Conservation (phyloP, 1,140 invertebrate species). For the Physella acuta region DNA sequence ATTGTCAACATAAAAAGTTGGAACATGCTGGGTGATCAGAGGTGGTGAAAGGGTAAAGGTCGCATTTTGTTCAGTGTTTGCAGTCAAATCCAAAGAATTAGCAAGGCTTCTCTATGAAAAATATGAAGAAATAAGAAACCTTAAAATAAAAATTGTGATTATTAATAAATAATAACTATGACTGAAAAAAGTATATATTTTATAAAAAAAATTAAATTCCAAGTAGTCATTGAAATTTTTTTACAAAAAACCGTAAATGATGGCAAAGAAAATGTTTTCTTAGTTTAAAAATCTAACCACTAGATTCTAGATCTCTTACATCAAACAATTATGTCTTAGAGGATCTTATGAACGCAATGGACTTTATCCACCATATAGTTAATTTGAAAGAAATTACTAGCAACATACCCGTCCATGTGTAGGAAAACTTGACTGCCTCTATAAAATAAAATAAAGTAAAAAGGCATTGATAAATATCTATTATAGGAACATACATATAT, state of each 20-base stretch:
- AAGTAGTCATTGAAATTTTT: background rate
- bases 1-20: slow-evolving; percentile 38
- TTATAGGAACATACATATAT: background rate
- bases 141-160: background rate
- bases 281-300: background rate
- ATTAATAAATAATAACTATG: background rate
- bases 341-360: no score
- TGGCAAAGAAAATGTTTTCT: background rate
- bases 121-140: background rate
- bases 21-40: slow-evolving; percentile 29
- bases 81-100: background rate
- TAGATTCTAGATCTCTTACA: background rate
- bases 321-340: background rate
- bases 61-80: slow-evolving; percentile 8
- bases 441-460: background rate
- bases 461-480: background rate
- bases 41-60: background rate
- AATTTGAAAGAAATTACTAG: background rate
- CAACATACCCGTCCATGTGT: slow-evolving; percentile 4
- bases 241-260: background rate
- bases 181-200: background rate
- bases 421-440: slow-evolving; percentile 3
- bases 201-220: background rate
- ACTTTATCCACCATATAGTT: background rate
- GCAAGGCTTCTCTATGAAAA: slow-evolving; percentile 3